Conservation (phyloP, 2,888 invertebrate genomes). For the Drosophila percnosoma region DNA sequence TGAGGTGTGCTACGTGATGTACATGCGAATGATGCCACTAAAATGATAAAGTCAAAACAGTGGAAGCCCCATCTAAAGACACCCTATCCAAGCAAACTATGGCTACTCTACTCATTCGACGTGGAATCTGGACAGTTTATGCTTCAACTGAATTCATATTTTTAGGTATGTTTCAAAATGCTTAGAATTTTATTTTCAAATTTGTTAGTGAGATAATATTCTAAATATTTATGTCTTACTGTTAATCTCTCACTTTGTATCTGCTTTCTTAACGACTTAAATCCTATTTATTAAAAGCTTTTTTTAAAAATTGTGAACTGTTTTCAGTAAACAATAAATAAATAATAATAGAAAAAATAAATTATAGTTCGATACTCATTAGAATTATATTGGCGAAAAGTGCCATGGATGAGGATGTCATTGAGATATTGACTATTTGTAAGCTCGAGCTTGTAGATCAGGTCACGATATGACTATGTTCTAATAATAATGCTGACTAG, state of each 20-base stretch:
- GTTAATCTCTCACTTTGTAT: background rate
- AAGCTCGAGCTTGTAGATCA: background rate
- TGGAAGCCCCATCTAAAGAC: background rate
- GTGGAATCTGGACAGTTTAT: background rate
- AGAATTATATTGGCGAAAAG: background rate
- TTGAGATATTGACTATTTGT: too few species aligned
- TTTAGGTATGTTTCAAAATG: background rate
- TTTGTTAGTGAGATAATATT: background rate
- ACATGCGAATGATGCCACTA: constrained; percentile 36
- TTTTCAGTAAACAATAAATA: background rate
- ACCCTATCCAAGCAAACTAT: constrained; percentile 9
- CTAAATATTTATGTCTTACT: background rate
- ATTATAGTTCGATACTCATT: background rate
- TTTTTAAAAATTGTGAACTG: background rate
- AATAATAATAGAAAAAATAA: background rate
- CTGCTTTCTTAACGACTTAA: background rate
- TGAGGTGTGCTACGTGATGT: constrained; percentile 50
- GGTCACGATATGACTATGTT: background rate
- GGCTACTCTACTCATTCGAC: too few species aligned
- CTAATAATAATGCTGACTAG: background rate
- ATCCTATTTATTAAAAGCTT: too few species aligned
- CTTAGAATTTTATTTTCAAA: background rate
- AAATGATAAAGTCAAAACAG: constrained; percentile 5
- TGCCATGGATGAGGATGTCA: too few species aligned
- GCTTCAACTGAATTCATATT: background rate